phyloP scores from a whole-genome alignment of 2,113 vertebrate genomes.

The Glaucidium brasilianum region DNA sequence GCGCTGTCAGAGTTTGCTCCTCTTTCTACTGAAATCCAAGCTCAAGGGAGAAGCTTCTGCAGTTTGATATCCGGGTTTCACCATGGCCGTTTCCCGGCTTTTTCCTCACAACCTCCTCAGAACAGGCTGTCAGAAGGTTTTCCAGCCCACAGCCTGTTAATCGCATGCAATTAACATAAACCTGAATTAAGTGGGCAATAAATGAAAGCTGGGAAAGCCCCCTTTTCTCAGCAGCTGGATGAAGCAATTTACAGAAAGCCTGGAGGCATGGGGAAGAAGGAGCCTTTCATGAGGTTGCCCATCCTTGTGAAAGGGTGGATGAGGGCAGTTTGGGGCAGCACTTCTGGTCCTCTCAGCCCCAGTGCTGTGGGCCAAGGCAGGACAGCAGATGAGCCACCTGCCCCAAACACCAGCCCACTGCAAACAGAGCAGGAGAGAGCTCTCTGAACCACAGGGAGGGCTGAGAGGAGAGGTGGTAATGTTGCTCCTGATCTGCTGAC shows the following conservation, averaged over 20 bases:
- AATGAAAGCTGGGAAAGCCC: constrained; percentile 58
- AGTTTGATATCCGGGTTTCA: not conserved
- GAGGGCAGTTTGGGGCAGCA: not conserved
- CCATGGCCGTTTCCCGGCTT: not conserved
- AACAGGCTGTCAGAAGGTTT: constrained; percentile 3
- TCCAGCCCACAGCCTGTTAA: constrained; percentile 14
- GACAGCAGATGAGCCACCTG: not conserved
- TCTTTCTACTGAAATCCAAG: not conserved
- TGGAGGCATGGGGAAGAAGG: not conserved
- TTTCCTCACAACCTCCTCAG: not conserved
- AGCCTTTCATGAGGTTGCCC: not conserved
- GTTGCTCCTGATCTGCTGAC: fast-evolving
- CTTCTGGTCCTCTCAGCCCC: not conserved
- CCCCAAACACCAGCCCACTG: not conserved
- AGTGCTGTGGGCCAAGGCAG: not conserved
- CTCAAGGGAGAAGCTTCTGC: not conserved
- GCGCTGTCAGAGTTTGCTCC: not conserved
- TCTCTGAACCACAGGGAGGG: not conserved
- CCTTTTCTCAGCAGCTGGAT: constrained; percentile 25
- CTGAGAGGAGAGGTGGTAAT: fast-evolving
- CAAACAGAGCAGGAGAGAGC: fast-evolving
- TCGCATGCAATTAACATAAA: constrained; percentile 10
- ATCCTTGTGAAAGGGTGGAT: not conserved
- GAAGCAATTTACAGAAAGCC: constrained; percentile 24
- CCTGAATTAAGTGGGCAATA: not conserved